Percentiles rank a stretch among this genome's conserved stretches.
Conservation (phyloP, 2,113 vertebrate genomes). For the Gymnocephalus cernua region DNA sequence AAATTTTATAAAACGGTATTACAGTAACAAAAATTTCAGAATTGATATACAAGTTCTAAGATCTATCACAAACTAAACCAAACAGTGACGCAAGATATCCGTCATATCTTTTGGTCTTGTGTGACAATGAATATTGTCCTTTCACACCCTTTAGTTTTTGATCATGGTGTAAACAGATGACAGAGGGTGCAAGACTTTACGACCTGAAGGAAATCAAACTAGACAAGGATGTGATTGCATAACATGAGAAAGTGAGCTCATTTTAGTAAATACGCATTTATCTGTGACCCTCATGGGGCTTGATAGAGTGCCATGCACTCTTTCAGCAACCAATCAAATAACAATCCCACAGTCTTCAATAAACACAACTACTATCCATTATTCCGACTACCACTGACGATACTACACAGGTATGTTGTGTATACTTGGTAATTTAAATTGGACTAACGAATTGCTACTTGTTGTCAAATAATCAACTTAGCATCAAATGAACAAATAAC, state of each 20-base stretch:
- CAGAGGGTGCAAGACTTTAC: neutral
- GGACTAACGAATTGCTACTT: slow-evolving; percentile 23
- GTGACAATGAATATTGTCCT: slow-evolving; percentile 10
- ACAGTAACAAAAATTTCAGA: neutral
- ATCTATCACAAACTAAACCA: neutral
- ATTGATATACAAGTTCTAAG: neutral
- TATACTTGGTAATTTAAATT: slow-evolving; percentile 20
- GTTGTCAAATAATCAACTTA: slow-evolving; percentile 50
- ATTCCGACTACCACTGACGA: slow-evolving; percentile 24
- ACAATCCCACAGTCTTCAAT: slow-evolving; percentile 12
- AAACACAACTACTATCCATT: slow-evolving; percentile 38
- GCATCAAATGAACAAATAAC: slow-evolving; percentile 18
- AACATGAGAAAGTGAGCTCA: slow-evolving; percentile 51
- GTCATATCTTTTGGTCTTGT: neutral
- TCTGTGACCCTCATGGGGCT: slow-evolving; percentile 36
- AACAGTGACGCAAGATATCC: neutral
- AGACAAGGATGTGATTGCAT: slow-evolving; percentile 33
- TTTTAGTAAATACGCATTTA: slow-evolving; percentile 53
- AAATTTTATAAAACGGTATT: neutral
- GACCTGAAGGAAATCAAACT: slow-evolving; percentile 26
- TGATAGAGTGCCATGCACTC: slow-evolving; percentile 19
- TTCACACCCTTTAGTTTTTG: slow-evolving; percentile 10
- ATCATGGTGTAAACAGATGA: slow-evolving; percentile 34
- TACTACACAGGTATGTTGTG: slow-evolving; percentile 21
- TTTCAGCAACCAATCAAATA: slow-evolving; percentile 32